Percentiles rank a stretch among this genome's conserved stretches.
Conservation (phyloP, 2,113 vertebrate genomes). For the Puntigrus tetrazona region DNA sequence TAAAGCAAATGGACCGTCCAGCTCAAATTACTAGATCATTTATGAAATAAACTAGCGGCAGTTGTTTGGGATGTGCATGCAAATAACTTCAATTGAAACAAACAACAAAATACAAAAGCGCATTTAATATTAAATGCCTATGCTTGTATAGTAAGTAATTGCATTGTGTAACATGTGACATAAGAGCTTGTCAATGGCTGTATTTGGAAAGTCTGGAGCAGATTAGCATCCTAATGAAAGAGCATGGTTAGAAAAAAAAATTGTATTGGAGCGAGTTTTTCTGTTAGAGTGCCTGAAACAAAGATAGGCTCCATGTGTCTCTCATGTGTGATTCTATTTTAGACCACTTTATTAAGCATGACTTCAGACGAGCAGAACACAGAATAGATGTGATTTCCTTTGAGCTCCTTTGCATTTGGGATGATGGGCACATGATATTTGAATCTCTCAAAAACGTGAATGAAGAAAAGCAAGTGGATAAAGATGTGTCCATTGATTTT, state of each 20-base stretch:
- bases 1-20: not conserved
- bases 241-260: not conserved
- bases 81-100: not conserved
- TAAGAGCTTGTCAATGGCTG: not conserved
- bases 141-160: not conserved
- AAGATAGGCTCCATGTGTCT: not conserved
- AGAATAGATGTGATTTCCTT: not conserved
- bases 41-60: not conserved
- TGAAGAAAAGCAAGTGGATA: not conserved
- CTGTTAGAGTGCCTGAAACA: not conserved
- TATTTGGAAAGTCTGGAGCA: not conserved
- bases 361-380: not conserved
- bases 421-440: not conserved
- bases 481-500: constrained; percentile 2
- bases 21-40: not conserved
- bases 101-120: not conserved
- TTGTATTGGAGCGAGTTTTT: not conserved
- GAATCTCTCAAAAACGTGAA: not conserved
- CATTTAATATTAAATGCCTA: not conserved
- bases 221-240: constrained; percentile 1
- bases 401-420: not conserved
- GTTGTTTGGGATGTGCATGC: not conserved
- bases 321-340: too few species aligned
- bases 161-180: not conserved
- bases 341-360: not conserved